Evolutionary conservation across 2,888 invertebrate genomes (phyloP).

Genomic region (Digitonthophagus gazella): DNA sequence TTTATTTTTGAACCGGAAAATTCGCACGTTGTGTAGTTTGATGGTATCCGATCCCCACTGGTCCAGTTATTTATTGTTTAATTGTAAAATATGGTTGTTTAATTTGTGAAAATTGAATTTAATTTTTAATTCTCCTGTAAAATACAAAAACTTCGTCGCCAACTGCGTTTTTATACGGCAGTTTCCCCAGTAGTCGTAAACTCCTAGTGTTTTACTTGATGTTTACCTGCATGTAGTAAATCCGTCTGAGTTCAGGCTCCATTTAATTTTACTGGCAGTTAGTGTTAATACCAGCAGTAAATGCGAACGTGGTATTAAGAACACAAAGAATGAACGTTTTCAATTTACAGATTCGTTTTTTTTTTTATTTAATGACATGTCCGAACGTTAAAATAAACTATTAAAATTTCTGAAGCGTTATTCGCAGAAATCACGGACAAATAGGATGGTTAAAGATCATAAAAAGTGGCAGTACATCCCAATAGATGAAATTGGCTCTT

Average conservation of each 20-base stretch:
- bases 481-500: constrained; percentile 6
- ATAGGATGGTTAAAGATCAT: background rate
- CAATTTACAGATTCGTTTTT: background rate
- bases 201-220: background rate
- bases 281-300: background rate
- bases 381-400: too few relatives aligned
- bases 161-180: background rate
- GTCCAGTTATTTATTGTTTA: background rate
- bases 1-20: background rate
- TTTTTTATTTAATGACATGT: background rate
- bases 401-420: too few relatives aligned
- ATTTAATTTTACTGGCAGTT: background rate
- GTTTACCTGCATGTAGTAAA: background rate
- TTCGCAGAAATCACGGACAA: background rate
- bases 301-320: background rate
- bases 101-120: background rate
- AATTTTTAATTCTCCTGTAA: background rate
- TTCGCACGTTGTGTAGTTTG: background rate
- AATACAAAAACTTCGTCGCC: background rate
- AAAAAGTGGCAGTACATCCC: background rate
- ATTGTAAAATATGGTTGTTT: background rate
- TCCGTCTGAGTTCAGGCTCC: background rate
- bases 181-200: background rate
- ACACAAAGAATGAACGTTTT: background rate
- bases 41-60: background rate